phyloP scores from a whole-genome alignment of 2,113 vertebrate genomes.

The Nibea coibor region DNA sequence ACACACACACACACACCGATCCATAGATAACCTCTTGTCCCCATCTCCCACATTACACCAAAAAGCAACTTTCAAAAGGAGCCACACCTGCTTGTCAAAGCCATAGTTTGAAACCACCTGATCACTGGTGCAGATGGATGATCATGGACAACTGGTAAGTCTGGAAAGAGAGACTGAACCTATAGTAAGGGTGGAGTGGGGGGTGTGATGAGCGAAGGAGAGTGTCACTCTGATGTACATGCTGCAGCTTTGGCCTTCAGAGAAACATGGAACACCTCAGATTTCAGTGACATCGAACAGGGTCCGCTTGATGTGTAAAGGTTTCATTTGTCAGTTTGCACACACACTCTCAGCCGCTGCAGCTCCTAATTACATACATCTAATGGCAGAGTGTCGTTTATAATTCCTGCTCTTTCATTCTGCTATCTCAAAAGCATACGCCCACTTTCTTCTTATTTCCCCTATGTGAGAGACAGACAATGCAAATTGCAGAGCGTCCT shows the following conservation, averaged over 20 bases:
- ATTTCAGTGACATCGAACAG: slow-evolving; percentile 57
- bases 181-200: not conserved
- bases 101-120: slow-evolving; percentile 56
- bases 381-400: slow-evolving; percentile 42
- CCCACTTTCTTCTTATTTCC: not conserved
- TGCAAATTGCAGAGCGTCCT: slow-evolving; percentile 70
- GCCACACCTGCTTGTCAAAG: slow-evolving; percentile 69
- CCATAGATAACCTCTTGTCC: slow-evolving; percentile 24
- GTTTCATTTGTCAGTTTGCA: slow-evolving; percentile 55
- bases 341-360: slow-evolving; percentile 20
- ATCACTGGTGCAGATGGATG: slow-evolving; percentile 80
- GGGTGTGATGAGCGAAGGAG: not conserved
- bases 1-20: slow-evolving; percentile 14
- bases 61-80: slow-evolving; percentile 66
- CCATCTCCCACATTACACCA: slow-evolving; percentile 48
- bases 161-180: not conserved
- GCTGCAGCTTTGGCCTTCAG: slow-evolving; percentile 47
- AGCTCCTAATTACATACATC: slow-evolving; percentile 44
- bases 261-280: slow-evolving; percentile 40
- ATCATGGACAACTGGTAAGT: slow-evolving; percentile 49
- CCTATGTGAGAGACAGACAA: slow-evolving; percentile 5
- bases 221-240: slow-evolving; percentile 48
- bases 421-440: not conserved
- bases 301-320: slow-evolving; percentile 37
- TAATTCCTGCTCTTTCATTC: slow-evolving; percentile 35